Evolutionary conservation across 2,113 vertebrate species (phyloP).

Genomic region (Podocnemis expansa): DNA sequence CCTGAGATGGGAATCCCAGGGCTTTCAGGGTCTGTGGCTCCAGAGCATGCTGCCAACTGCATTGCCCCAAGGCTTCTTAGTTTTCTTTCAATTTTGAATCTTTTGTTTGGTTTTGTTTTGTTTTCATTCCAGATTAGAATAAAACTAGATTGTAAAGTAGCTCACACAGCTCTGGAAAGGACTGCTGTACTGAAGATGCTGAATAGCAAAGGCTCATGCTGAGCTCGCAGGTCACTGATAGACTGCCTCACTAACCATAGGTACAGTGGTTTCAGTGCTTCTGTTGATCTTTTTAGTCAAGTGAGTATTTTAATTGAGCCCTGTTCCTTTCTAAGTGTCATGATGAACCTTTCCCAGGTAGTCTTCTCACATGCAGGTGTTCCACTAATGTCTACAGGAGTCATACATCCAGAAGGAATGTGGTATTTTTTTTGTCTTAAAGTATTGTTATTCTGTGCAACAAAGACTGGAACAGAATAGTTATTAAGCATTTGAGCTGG

Average conservation of each 20-base stretch:
- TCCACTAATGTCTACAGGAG: background rate
- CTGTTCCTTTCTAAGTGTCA: background rate
- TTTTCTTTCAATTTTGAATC: background rate
- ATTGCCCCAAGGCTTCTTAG: background rate
- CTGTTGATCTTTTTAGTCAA: background rate
- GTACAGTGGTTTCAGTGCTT: background rate
- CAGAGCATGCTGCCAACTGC: background rate
- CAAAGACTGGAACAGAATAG: background rate
- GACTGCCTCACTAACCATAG: background rate
- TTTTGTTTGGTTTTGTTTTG: no score
- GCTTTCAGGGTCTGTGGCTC: background rate
- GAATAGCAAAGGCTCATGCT: background rate
- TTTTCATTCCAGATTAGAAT: background rate
- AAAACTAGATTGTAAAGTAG: background rate
- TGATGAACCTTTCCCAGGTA: background rate
- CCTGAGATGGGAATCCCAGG: background rate
- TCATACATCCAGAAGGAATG: background rate
- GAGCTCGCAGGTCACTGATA: background rate
- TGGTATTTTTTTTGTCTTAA: background rate
- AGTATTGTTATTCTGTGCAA: background rate
- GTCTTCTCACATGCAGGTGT: accelerated
- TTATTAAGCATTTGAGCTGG: background rate
- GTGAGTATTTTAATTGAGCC: background rate
- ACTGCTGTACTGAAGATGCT: background rate
- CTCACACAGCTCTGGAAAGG: background rate